phyloP scores from a whole-genome alignment of 2,888 invertebrate genomes.

The Sinopyrophorus schimmeli region DNA sequence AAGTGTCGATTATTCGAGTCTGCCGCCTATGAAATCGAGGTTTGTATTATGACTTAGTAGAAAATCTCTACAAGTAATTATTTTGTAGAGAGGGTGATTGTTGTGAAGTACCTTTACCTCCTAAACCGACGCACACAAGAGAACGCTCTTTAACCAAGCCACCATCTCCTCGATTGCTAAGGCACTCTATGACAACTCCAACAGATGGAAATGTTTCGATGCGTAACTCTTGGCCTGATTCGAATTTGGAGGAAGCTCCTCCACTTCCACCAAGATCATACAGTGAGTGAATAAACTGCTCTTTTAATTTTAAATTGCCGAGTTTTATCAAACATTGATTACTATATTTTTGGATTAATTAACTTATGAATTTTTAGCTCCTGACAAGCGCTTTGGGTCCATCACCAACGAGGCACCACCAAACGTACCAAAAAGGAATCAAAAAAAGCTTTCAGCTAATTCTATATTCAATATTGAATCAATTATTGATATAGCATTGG shows the following conservation, averaged over 20 bases:
- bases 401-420: conserved; percentile 53
- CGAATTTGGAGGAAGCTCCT: conserved; percentile 65
- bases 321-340: neutral
- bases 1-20: conserved; percentile 54
- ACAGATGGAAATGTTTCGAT: conserved; percentile 57
- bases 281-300: conserved; percentile 58
- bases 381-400: conserved; percentile 60
- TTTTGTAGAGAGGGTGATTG: conserved; percentile 45
- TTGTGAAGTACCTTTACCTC: conserved; percentile 56
- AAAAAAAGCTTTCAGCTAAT: conserved; percentile 55
- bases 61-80: conserved; percentile 1
- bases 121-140: conserved; percentile 56
- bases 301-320: neutral
- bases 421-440: conserved; percentile 53
- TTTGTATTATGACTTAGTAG: conserved; percentile 25
- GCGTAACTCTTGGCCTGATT: conserved; percentile 63
- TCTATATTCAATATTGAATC: conserved; percentile 55
- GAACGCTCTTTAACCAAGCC: conserved; percentile 60
- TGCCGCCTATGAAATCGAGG: conserved; percentile 55
- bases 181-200: conserved; percentile 59
- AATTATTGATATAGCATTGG: conserved; percentile 57
- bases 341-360: neutral
- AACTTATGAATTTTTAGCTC: conserved; percentile 50
- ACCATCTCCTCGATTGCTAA: conserved; percentile 59
- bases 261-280: conserved; percentile 81